Percentiles rank a stretch among this genome's conserved stretches.
Evolutionary conservation across 2,888 invertebrate genomes (phyloP).

Genomic region (Noctua janthina): DNA sequence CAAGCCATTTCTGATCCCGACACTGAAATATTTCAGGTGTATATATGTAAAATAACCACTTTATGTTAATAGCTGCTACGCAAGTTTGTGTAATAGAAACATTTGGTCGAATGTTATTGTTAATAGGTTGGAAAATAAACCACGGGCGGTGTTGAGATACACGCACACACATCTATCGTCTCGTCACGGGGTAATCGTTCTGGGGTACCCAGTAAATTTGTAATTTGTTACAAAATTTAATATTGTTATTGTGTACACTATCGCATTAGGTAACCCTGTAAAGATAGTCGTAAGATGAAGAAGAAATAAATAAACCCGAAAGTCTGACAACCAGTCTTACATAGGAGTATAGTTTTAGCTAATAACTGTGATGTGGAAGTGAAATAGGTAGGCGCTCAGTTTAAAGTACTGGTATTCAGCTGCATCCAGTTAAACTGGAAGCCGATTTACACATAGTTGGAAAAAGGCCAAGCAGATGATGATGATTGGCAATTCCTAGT

Average conservation of each 20-base stretch:
- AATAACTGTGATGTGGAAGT: neutral
- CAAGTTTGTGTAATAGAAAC: neutral
- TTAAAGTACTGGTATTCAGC: too few relatives aligned
- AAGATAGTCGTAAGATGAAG: too few relatives aligned
- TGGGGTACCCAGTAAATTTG: too few relatives aligned
- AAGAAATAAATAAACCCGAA: neutral
- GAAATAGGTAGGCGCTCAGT: too few relatives aligned
- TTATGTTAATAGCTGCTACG: neutral
- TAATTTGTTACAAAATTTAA: too few relatives aligned
- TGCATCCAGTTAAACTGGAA: too few relatives aligned
- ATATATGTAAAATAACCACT: neutral
- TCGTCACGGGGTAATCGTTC: neutral
- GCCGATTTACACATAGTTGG: too few relatives aligned
- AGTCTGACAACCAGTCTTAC: neutral
- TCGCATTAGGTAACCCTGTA: too few relatives aligned
- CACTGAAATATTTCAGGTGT: neutral
- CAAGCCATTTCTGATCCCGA: slow-evolving; percentile 6
- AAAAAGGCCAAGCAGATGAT: neutral
- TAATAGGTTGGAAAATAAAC: neutral
- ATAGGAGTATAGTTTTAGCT: neutral
- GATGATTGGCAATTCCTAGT: too few relatives aligned
- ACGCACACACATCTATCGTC: neutral
- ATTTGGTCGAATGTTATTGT: neutral
- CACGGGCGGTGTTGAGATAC: neutral
- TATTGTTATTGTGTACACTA: too few relatives aligned